Percentiles rank a stretch among this genome's conserved stretches.
Conservation (phyloP, 2,888 invertebrate species). For the Carpatolechia fugitivella region DNA sequence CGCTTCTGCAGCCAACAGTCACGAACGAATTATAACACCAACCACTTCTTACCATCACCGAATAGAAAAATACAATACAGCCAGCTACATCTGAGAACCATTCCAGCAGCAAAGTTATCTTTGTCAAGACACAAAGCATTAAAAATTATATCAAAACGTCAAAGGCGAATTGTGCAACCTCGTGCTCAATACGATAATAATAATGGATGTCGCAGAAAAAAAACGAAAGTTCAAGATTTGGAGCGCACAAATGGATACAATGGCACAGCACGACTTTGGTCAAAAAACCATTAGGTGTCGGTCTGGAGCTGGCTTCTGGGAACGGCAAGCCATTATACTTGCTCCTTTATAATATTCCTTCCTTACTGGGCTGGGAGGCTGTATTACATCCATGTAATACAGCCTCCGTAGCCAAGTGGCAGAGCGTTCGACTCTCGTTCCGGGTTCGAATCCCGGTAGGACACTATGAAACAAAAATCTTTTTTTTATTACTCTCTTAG, state of each 20-base stretch:
- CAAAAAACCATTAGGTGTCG: too few relatives aligned
- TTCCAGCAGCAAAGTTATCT: slow-evolving; percentile 24
- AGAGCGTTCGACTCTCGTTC: too few relatives aligned
- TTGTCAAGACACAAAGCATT: slow-evolving; percentile 55
- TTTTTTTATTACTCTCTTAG: too few relatives aligned
- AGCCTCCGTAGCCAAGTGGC: too few relatives aligned
- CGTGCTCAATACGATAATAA: slow-evolving; percentile 74
- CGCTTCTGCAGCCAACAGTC: slow-evolving; percentile 66
- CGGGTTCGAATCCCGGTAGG: too few relatives aligned
- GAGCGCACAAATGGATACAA: slow-evolving; percentile 71
- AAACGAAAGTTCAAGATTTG: slow-evolving; percentile 71
- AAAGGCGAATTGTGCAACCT: slow-evolving; percentile 72
- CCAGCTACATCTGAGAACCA: slow-evolving; percentile 11
- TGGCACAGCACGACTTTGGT: slow-evolving; percentile 36
- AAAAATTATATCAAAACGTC: slow-evolving; percentile 78
- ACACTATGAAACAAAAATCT: too few relatives aligned
- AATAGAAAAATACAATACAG: slow-evolving; percentile 22
- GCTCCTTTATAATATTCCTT: too few relatives aligned
- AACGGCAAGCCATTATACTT: too few relatives aligned
- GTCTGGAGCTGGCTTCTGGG: too few relatives aligned
- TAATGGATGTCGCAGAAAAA: slow-evolving; percentile 75
- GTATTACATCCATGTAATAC: too few relatives aligned
- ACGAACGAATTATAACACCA: slow-evolving; percentile 57
- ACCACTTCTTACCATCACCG: slow-evolving; percentile 30
- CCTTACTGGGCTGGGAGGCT: too few relatives aligned